These are phyloP conservation scores for Adineta ricciae DNA, from an alignment of 2,888 invertebrate species.

Conservation along the genomic window DNA sequence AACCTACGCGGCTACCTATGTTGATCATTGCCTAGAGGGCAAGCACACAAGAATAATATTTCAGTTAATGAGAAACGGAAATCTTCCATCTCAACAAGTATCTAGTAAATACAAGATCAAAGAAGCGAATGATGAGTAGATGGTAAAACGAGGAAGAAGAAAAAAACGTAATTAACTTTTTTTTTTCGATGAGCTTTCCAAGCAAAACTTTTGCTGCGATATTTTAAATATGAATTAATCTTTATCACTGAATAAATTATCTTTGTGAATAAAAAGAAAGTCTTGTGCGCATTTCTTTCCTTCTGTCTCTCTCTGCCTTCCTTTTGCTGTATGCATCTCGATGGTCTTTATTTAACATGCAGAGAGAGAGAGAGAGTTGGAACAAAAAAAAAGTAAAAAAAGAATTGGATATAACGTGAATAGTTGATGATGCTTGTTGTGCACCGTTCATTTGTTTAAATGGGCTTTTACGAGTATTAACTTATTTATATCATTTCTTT, in stretches of 20 bases:
- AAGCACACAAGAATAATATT: neutral
- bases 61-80: slow-evolving; percentile 5
- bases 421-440: slow-evolving; percentile 9
- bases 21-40: neutral
- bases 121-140: neutral
- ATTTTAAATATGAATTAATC: no score
- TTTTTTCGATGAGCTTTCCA: no score
- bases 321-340: neutral
- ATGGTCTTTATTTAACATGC: slow-evolving; percentile 7
- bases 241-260: neutral
- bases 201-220: no score
- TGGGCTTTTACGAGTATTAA: slow-evolving; percentile 13
- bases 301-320: neutral
- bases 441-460: slow-evolving; percentile 15
- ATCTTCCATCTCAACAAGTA: slow-evolving; percentile 3
- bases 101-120: neutral
- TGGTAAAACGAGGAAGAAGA: neutral
- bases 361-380: neutral
- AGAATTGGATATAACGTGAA: neutral
- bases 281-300: neutral
- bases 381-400: neutral
- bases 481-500: neutral
- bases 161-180: neutral
- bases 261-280: neutral
- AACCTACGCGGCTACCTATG: neutral